Percentiles rank a stretch among this genome's conserved stretches.
Conservation (phyloP, 2,797 vertebrate genomes). For the Acipenser oxyrinchus region DNA sequence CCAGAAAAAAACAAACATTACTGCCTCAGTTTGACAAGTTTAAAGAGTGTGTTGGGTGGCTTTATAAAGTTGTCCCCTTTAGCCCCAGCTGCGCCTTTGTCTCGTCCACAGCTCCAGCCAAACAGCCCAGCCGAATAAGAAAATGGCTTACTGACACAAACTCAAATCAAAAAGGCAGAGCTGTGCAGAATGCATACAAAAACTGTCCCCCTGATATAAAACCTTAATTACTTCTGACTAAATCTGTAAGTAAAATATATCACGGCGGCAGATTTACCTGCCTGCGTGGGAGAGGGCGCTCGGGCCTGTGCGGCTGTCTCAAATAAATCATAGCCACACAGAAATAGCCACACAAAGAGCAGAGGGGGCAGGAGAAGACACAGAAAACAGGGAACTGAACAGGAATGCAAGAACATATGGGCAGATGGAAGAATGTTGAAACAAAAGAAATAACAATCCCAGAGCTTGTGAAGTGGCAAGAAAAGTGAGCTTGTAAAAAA, state of each 20-base stretch:
- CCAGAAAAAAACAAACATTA: too few species aligned
- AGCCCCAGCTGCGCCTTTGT: background rate
- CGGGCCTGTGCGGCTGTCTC: slow-evolving; percentile 62
- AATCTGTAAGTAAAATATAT: slow-evolving; percentile 96
- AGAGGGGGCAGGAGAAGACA: slow-evolving; percentile 21
- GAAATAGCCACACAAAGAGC: slow-evolving; percentile 29
- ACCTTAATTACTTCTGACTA: slow-evolving; percentile 88
- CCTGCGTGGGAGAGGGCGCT: slow-evolving; percentile 54
- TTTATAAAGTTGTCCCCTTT: too few species aligned
- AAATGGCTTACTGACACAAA: slow-evolving; percentile 7
- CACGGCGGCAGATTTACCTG: slow-evolving; percentile 77
- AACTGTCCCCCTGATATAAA: slow-evolving; percentile 56
- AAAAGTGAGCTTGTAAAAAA: too few species aligned
- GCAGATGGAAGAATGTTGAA: too few species aligned
- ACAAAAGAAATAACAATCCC: too few species aligned
- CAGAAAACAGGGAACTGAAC: slow-evolving; percentile 17
- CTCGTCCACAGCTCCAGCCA: too few species aligned
- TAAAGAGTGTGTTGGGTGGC: too few species aligned
- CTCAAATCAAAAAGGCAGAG: slow-evolving; percentile 12
- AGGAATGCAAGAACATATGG: too few species aligned
- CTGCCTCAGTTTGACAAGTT: too few species aligned
- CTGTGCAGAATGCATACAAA: background rate
- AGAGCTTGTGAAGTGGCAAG: too few species aligned
- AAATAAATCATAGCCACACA: slow-evolving; percentile 75
- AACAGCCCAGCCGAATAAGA: slow-evolving; percentile 10